Percentiles rank a stretch among this genome's conserved stretches.
Conservation (phyloP, 2,797 vertebrate species). For the Crenuchus spilurus region DNA sequence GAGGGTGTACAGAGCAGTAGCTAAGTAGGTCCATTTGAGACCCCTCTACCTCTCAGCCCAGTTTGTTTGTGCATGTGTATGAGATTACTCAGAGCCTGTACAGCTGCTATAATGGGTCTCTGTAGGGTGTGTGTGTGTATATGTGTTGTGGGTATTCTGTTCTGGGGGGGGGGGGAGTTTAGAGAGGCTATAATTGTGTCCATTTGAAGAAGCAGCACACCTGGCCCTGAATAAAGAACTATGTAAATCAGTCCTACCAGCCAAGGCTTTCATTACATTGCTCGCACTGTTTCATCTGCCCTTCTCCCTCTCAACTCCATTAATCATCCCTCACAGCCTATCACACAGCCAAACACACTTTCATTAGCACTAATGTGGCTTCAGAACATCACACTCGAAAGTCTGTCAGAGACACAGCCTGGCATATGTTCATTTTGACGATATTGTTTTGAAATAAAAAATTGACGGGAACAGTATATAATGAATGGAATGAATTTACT, state of each 20-base stretch:
- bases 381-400: slow-evolving; percentile 38
- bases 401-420: slow-evolving; percentile 29
- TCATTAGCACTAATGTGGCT: slow-evolving; percentile 54
- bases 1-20: slow-evolving; percentile 1
- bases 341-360: slow-evolving; percentile 48
- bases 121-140: slow-evolving; percentile 13
- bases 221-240: slow-evolving; percentile 61
- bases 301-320: slow-evolving; percentile 48
- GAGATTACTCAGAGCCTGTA: slow-evolving; percentile 10
- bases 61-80: slow-evolving; percentile 2
- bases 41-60: slow-evolving; percentile 16
- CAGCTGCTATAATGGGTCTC: slow-evolving; percentile 7
- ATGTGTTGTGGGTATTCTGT: slow-evolving; percentile 2
- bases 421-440: slow-evolving; percentile 13
- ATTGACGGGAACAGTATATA: not conserved
- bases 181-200: slow-evolving; percentile 53
- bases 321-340: slow-evolving; percentile 42
- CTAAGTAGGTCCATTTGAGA: slow-evolving; percentile 3
- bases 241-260: slow-evolving; percentile 58
- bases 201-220: slow-evolving; percentile 61
- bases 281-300: slow-evolving; percentile 51
- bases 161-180: slow-evolving; percentile 7
- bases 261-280: slow-evolving; percentile 60
- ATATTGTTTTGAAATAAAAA: not conserved
- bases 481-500: not conserved